A percentile compares a stretch with the other conserved stretches of the same genome.
These are phyloP conservation scores for Silurus lanzhouensis DNA, from an alignment of 2,797 vertebrate species.

Conservation along the genomic window DNA sequence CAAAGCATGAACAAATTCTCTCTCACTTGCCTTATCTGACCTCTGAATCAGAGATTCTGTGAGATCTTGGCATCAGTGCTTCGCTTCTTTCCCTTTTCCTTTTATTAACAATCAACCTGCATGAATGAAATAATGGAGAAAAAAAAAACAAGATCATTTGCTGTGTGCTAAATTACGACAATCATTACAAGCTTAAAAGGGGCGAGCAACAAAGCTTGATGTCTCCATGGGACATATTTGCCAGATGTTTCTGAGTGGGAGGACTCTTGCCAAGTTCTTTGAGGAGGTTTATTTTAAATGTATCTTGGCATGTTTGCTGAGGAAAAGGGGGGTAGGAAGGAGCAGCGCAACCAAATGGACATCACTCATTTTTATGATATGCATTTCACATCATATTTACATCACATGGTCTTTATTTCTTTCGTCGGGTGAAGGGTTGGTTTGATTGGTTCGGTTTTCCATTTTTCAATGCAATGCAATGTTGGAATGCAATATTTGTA, in stretches of 20 bases:
- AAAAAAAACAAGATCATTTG: slow-evolving; percentile 54
- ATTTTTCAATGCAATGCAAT: neutral
- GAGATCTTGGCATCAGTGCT: slow-evolving; percentile 52
- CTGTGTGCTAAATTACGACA: slow-evolving; percentile 61
- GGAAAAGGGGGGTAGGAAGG: slow-evolving; percentile 38
- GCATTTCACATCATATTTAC: slow-evolving; percentile 43
- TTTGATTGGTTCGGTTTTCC: neutral
- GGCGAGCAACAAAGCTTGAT: slow-evolving; percentile 53
- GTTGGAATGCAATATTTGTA: neutral
- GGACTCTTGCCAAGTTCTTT: slow-evolving; percentile 68
- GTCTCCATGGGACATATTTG: slow-evolving; percentile 65
- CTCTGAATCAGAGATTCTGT: slow-evolving; percentile 39
- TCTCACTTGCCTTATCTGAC: slow-evolving; percentile 53
- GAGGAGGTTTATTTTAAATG: slow-evolving; percentile 74
- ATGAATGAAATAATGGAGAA: slow-evolving; percentile 60
- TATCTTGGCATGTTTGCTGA: slow-evolving; percentile 63
- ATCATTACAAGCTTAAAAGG: slow-evolving; percentile 58
- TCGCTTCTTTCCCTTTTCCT: slow-evolving; percentile 29
- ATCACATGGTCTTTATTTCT: slow-evolving; percentile 26
- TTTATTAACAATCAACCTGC: slow-evolving; percentile 50
- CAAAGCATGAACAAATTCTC: slow-evolving; percentile 30
- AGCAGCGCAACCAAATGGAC: slow-evolving; percentile 56
- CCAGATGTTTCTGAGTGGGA: slow-evolving; percentile 72
- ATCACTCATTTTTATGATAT: slow-evolving; percentile 74
- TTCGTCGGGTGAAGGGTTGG: neutral